phyloP scores from a whole-genome alignment of 2,888 invertebrate species.

The Suillia variegata region DNA sequence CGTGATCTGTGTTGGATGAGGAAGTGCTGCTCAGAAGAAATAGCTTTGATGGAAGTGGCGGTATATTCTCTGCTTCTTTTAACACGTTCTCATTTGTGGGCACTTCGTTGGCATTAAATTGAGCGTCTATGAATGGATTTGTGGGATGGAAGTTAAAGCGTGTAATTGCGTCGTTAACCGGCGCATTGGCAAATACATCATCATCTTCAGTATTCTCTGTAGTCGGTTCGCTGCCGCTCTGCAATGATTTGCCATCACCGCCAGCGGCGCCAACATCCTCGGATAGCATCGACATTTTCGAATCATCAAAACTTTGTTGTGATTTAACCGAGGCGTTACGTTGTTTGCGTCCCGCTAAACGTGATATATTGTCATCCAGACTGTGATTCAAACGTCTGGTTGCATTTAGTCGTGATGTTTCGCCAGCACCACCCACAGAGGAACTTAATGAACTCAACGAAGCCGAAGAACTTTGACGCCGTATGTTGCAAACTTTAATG shows the following conservation, averaged over 20 bases:
- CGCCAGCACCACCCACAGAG: conserved; percentile 39
- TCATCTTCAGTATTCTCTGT: conserved; percentile 37
- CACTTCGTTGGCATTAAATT: conserved; percentile 14
- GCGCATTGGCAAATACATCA: conserved; percentile 45
- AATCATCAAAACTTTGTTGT: conserved; percentile 74
- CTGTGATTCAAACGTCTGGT: conserved; percentile 75
- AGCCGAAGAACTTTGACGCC: conserved; percentile 82
- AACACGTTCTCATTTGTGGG: conserved; percentile 10
- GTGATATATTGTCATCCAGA: conserved; percentile 71
- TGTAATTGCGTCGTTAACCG: conserved; percentile 15
- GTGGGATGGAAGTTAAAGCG: conserved; percentile 55
- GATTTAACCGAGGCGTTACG: conserved; percentile 65
- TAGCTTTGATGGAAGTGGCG: conserved; percentile 12
- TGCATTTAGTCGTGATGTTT: conserved; percentile 62
- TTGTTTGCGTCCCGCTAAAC: conserved; percentile 40
- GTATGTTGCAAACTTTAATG: conserved; percentile 86
- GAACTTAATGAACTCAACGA: conserved; percentile 67
- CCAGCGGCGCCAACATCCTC: too few species aligned
- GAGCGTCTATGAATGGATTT: conserved; percentile 55
- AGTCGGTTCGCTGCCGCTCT: conserved; percentile 9
- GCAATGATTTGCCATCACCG: not conserved
- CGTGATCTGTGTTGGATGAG: conserved; percentile 33
- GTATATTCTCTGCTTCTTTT: not conserved
- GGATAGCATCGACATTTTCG: conserved; percentile 61
- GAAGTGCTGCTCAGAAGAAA: conserved; percentile 35